Percentiles rank a stretch among this genome's conserved stretches.
These are phyloP conservation scores for Eurosta solidaginis DNA, from an alignment of 1,140 invertebrate species.

Conservation along the genomic window DNA sequence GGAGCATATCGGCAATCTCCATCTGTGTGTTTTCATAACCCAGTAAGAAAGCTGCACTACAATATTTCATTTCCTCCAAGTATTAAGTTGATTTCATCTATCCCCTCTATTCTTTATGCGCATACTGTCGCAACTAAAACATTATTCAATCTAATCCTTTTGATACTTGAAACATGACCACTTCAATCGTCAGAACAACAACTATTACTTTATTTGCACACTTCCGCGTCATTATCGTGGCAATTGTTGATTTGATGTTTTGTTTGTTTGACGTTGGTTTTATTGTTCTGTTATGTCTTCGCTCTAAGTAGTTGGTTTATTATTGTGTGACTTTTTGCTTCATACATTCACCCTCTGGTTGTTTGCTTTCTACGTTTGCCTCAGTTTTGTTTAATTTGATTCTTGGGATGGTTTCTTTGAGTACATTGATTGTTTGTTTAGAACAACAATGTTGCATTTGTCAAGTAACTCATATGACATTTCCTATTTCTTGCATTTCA, in stretches of 20 bases:
- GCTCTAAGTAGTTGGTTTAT: constrained; percentile 18
- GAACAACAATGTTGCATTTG: too few species aligned
- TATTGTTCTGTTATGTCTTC: background rate
- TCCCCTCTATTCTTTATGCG: background rate
- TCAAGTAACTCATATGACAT: too few species aligned
- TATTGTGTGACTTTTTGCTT: background rate
- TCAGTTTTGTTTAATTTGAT: background rate
- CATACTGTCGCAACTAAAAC: background rate
- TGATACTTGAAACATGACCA: background rate
- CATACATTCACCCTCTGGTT: background rate
- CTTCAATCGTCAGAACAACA: background rate
- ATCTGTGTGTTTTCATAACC: too few species aligned
- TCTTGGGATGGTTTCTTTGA: too few species aligned
- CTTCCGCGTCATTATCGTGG: background rate
- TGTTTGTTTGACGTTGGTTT: background rate
- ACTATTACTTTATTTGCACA: background rate
- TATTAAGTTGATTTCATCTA: too few species aligned
- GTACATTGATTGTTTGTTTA: too few species aligned
- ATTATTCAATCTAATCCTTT: background rate
- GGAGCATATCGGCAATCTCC: too few species aligned
- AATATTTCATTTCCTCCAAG: too few species aligned
- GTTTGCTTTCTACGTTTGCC: background rate
- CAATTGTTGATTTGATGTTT: constrained; percentile 4
- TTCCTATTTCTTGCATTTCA: too few species aligned
- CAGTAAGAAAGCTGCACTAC: too few species aligned